Base-by-base conservation (phyloP, 2,888 invertebrate genomes). In the Venusia cambrica region DNA sequence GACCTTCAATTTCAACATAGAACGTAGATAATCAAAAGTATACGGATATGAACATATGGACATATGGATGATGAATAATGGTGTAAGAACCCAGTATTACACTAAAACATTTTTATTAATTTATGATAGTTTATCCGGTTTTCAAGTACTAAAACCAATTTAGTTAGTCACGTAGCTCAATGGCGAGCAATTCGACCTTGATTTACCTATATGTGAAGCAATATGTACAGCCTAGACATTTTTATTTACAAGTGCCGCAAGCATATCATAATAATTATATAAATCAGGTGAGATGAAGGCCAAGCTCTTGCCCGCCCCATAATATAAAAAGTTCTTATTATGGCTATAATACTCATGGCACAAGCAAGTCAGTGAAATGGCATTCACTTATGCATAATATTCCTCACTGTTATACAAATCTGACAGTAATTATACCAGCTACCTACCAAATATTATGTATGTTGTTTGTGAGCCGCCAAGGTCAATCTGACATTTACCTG, bases 401-500 rank as follows among this genome's bases (percentile, higher is more conserved):
- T 15, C 25, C 6, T 11, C 4, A 39, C 14, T 32, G 16, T 32
- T 11, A 7, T 34, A 22, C 30, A 31, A 33, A 41, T 27, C 28
- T 11, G 26, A 16, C 34, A 28, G 20, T 45, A 57, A 59, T 62
- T 56, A 51, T 54, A 59, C 52, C n/a, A n/a, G n/a, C n/a, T n/a
- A n/a, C n/a, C n/a, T 63, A 57, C 44, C 58, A 62, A 68, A 63
- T 64, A 41, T 34, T 38, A 46, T 51, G 45, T 38, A 62, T 66
- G 64, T 71, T 70, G 69, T 65, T 62, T 44, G 56, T 48, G 35
- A 39, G 36, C 48, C 42, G 53, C 40, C 69, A 74, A 71, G 74
- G 73, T 54, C 57, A 37, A 43, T 57, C 56, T 67, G 64, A 68
- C 69, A 66, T 68, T 68, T 56, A 52, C 53, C 52, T 48, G 45